A percentile compares a stretch with the other conserved stretches of the same genome.
These are phyloP conservation scores for Rhogogaster chlorosoma DNA, from an alignment of 2,888 invertebrate genomes.

Conservation along the genomic window DNA sequence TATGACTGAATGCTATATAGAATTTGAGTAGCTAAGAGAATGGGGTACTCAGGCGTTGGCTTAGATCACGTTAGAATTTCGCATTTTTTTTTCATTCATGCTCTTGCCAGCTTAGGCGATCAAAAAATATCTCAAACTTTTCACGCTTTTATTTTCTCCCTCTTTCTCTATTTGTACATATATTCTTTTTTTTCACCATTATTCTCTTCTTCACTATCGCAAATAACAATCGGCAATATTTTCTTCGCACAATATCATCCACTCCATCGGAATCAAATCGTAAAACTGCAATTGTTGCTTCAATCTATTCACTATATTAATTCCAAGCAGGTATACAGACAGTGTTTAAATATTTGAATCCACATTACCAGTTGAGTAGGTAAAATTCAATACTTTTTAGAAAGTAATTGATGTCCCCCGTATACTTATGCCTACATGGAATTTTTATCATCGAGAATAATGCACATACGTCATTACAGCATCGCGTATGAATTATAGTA, in stretches of 20 bases:
- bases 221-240: not conserved
- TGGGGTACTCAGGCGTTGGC: conserved; percentile 45
- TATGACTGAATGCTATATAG: conserved; percentile 31
- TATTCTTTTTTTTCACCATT: not conserved
- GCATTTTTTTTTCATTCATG: conserved; percentile 13
- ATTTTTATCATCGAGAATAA: not conserved
- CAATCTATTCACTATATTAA: not conserved
- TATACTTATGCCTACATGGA: not conserved
- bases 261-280: not conserved
- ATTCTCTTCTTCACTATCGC: not conserved
- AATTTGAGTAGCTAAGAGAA: conserved; percentile 38
- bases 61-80: conserved; percentile 32
- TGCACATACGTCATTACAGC: not conserved
- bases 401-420: not conserved
- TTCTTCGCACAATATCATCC: not conserved
- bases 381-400: not conserved
- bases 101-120: conserved; percentile 22
- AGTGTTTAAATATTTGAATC: not conserved
- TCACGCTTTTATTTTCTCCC: not conserved
- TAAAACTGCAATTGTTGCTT: too few relatives aligned
- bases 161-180: not conserved
- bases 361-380: not conserved
- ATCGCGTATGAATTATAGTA: not conserved
- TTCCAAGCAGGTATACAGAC: not conserved
- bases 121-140: not conserved